Percentiles rank a stretch among this genome's conserved stretches.
phyloP scores from a whole-genome alignment of 2,797 vertebrate species.

The Pyrrhura leucotis region DNA sequence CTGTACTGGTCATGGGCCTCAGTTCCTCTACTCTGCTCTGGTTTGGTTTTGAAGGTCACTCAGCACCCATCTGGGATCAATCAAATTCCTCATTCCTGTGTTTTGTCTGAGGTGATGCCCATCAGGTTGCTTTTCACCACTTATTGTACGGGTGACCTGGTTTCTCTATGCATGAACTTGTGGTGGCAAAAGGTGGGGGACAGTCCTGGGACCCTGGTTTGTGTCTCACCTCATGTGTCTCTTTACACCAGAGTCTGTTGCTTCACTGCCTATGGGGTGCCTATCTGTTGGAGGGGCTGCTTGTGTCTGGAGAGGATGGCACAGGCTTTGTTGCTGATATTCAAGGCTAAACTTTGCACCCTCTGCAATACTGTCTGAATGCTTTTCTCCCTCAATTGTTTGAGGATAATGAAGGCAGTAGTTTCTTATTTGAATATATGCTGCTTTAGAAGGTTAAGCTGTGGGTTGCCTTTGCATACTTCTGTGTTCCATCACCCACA shows the following conservation, averaged over 20 bases:
- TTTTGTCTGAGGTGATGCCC: not conserved
- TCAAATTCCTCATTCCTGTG: not conserved
- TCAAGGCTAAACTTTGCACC: not conserved
- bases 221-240: not conserved
- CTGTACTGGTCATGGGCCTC: not conserved
- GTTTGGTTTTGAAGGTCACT: not conserved
- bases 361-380: not conserved
- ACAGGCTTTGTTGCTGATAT: not conserved
- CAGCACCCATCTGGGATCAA: not conserved
- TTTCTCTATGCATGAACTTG: not conserved
- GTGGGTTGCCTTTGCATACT: not conserved
- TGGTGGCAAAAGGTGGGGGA: not conserved
- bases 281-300: not conserved
- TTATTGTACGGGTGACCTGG: not conserved
- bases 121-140: not conserved
- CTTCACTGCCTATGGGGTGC: not conserved
- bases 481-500: not conserved
- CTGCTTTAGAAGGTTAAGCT: not conserved
- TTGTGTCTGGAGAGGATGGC: not conserved
- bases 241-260: not conserved
- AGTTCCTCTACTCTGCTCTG: not conserved
- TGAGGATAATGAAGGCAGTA: not conserved
- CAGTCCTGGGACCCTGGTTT: not conserved
- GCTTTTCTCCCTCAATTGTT: not conserved
- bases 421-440: not conserved